These are phyloP conservation scores for Peribatodes rhomboidaria DNA, from an alignment of 2,888 invertebrate species.

Conservation along the genomic window DNA sequence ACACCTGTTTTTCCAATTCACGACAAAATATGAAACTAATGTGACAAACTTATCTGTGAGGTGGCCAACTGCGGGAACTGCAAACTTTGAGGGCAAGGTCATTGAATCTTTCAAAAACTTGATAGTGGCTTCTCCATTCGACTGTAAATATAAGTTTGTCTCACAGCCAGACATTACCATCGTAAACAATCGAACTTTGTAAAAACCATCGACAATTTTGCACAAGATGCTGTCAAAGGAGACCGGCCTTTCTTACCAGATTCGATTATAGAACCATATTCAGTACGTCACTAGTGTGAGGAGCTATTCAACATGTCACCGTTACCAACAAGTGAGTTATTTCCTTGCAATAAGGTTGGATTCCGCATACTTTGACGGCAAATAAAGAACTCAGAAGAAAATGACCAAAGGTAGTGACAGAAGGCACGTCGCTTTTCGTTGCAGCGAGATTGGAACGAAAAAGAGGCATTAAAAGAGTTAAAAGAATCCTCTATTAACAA, in stretches of 20 bases:
- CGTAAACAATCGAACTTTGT: slow-evolving; percentile 16
- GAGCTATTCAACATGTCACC: neutral
- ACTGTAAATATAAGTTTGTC: neutral
- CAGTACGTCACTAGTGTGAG: slow-evolving; percentile 4
- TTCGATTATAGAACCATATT: slow-evolving; percentile 22
- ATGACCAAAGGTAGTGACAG: slow-evolving; percentile 7
- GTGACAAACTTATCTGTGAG: neutral
- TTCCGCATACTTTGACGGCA: neutral
- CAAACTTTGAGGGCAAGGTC: neutral
- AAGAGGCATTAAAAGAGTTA: neutral
- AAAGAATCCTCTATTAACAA: slow-evolving; percentile 1
- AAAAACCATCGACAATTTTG: slow-evolving; percentile 20
- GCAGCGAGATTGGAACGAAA: slow-evolving; percentile 4
- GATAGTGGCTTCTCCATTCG: neutral
- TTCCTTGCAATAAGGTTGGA: neutral
- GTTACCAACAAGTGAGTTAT: neutral
- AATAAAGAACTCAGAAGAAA: neutral
- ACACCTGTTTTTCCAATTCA: slow-evolving; percentile 20
- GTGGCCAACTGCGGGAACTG: neutral
- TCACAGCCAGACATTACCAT: slow-evolving; percentile 3
- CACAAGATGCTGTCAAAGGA: slow-evolving; percentile 12
- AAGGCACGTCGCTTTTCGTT: neutral
- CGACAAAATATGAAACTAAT: slow-evolving; percentile 7
- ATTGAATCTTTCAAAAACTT: neutral
- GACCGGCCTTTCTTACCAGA: slow-evolving; percentile 17